Conservation (phyloP, 2,113 vertebrate species). For the Cryptotis parvus region DNA sequence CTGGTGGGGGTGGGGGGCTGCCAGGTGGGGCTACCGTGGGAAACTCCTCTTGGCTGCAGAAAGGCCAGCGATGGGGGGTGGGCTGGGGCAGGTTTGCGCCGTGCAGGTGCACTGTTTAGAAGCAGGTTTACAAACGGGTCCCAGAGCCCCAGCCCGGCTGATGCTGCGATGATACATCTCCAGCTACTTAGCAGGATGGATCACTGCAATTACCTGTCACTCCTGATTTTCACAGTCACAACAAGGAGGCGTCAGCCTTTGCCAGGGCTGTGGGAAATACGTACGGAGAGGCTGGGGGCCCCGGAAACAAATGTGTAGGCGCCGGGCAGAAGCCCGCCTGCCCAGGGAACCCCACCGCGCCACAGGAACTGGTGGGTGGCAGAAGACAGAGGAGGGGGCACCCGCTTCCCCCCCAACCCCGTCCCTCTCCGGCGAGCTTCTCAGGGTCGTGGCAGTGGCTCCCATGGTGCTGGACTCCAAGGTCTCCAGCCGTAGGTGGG, state of each 20-base stretch:
- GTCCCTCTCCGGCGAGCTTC: not conserved
- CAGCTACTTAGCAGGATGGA: slow-evolving; percentile 82
- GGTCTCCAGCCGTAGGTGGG: not conserved
- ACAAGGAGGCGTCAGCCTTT: slow-evolving; percentile 85
- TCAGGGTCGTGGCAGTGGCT: not conserved
- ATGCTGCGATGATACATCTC: slow-evolving; percentile 78
- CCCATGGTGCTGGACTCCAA: not conserved
- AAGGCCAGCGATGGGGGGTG: not conserved
- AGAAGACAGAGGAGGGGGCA: not conserved
- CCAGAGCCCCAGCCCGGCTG: slow-evolving; percentile 64
- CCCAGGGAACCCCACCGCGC: not conserved
- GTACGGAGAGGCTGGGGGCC: slow-evolving; percentile 67
- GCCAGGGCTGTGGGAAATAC: slow-evolving; percentile 83
- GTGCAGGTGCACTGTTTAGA: slow-evolving; percentile 62
- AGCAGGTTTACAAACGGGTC: slow-evolving; percentile 61
- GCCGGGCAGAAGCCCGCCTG: slow-evolving; percentile 73
- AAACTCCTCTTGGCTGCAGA: not conserved
- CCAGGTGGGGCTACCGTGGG: too few species aligned
- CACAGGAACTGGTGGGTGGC: too few species aligned
- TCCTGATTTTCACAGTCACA: slow-evolving; percentile 86
- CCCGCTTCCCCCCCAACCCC: not conserved
- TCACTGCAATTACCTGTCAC: slow-evolving; percentile 84
- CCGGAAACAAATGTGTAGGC: slow-evolving; percentile 64
- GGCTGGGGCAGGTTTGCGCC: not conserved
- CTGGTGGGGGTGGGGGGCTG: not conserved